Percentiles rank a stretch among this genome's conserved stretches.
These are phyloP conservation scores for Parus major DNA, from an alignment of 2,113 vertebrate genomes.

Conservation along the genomic window DNA sequence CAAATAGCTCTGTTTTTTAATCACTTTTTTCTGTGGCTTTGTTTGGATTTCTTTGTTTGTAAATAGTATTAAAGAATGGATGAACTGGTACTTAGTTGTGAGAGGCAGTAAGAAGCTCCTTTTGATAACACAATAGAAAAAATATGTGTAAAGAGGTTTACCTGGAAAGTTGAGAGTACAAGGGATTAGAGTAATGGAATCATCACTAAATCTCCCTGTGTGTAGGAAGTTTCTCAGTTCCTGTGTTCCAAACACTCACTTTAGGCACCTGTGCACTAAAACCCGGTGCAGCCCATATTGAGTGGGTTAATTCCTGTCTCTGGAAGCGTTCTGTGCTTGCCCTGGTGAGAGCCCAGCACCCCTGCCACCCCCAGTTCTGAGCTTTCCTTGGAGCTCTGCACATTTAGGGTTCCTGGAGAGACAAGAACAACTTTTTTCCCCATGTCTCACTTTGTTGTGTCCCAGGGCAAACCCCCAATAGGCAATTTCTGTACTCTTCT, in stretches of 20 bases:
- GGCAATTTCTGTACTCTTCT: background rate
- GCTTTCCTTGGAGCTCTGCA: background rate
- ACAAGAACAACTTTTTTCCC: background rate
- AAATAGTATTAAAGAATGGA: background rate
- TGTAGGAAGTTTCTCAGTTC: background rate
- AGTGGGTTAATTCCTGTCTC: background rate
- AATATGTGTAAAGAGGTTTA: background rate
- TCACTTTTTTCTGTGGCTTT: background rate
- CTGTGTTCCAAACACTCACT: background rate
- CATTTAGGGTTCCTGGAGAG: background rate
- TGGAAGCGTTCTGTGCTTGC: background rate
- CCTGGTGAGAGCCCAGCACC: fast-evolving
- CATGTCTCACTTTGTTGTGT: too few species aligned
- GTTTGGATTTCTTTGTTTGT: background rate
- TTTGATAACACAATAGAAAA: background rate
- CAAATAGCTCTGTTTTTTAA: background rate
- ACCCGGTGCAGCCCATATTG: background rate
- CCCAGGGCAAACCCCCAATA: background rate
- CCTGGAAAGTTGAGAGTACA: background rate
- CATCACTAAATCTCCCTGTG: background rate
- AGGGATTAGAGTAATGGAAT: background rate
- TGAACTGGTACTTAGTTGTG: background rate
- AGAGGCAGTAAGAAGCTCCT: background rate
- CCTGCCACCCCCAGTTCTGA: background rate
- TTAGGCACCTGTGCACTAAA: background rate